These are phyloP conservation scores for Pelusios castaneus DNA, from an alignment of 2,113 vertebrate genomes.

Conservation along the genomic window DNA sequence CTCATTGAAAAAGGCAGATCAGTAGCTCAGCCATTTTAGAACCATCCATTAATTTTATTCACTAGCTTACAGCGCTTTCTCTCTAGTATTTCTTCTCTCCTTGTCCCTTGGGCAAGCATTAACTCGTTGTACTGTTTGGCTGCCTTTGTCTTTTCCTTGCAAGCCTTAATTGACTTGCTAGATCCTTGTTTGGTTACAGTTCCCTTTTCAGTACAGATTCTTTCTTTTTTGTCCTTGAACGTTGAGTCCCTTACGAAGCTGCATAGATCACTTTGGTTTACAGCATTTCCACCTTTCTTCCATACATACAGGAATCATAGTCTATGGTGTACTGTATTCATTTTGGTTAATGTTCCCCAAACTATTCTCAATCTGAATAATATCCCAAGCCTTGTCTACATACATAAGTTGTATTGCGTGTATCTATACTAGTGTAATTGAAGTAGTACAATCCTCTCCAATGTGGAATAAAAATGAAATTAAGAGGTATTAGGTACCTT, in stretches of 20 bases:
- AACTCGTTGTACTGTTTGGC: neutral
- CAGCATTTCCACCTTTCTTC: neutral
- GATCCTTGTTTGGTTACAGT: neutral
- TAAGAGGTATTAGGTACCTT: neutral
- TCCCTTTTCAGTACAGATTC: neutral
- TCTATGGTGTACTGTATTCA: neutral
- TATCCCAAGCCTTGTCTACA: neutral
- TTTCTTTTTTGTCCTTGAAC: neutral
- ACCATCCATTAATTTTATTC: constrained; percentile 44
- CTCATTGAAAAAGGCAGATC: constrained; percentile 38
- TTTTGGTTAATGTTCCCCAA: neutral
- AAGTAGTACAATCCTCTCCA: neutral
- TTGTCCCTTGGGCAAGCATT: neutral
- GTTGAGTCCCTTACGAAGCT: neutral
- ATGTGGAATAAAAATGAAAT: neutral
- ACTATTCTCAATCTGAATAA: neutral
- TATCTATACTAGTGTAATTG: neutral
- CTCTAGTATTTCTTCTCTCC: neutral
- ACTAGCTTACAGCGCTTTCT: neutral
- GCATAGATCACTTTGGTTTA: neutral
- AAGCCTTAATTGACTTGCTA: neutral
- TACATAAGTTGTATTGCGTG: neutral
- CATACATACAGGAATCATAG: neutral
- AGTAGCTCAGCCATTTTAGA: neutral
- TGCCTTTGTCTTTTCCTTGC: neutral